These are phyloP conservation scores for Kradibia gibbosae DNA, from an alignment of 1,140 invertebrate genomes.

Conservation along the genomic window DNA sequence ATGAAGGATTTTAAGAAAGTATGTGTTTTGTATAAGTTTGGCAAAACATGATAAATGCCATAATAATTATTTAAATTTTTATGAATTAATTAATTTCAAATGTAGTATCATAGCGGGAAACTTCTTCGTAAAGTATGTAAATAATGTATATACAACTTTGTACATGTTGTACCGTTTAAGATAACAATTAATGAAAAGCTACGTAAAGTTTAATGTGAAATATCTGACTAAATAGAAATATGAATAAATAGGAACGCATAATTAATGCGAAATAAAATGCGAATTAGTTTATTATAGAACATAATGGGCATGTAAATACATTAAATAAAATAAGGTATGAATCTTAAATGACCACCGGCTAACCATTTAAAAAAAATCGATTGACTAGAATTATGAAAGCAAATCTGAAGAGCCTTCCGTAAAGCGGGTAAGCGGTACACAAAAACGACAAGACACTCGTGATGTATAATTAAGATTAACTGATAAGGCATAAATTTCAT, in stretches of 20 bases:
- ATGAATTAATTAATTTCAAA: constrained; percentile 50
- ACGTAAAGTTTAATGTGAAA: constrained; percentile 61
- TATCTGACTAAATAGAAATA: constrained; percentile 62
- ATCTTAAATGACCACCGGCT: constrained; percentile 68
- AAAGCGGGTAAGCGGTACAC: neutral
- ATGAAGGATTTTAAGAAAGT: constrained; percentile 18
- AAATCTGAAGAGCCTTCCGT: constrained; percentile 25
- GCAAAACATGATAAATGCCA: neutral
- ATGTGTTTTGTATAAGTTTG: constrained; percentile 9
- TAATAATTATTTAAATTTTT: constrained; percentile 33
- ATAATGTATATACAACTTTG: constrained; percentile 73
- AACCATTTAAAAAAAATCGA: constrained; percentile 65
- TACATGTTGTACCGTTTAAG: constrained; percentile 72
- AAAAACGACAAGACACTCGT: neutral
- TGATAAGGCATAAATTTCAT: neutral
- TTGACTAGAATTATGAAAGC: constrained; percentile 59
- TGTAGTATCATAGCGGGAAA: constrained; percentile 55
- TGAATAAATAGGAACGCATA: constrained; percentile 62
- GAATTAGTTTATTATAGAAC: constrained; percentile 66
- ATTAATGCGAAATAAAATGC: constrained; percentile 57
- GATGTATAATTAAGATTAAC: neutral
- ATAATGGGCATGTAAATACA: constrained; percentile 72
- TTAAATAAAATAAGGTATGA: constrained; percentile 69
- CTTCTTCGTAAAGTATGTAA: constrained; percentile 59
- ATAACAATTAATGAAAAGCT: constrained; percentile 55